Base-by-base conservation (phyloP, 2,797 vertebrate species). In the Semaprochilodus insignis region DNA sequence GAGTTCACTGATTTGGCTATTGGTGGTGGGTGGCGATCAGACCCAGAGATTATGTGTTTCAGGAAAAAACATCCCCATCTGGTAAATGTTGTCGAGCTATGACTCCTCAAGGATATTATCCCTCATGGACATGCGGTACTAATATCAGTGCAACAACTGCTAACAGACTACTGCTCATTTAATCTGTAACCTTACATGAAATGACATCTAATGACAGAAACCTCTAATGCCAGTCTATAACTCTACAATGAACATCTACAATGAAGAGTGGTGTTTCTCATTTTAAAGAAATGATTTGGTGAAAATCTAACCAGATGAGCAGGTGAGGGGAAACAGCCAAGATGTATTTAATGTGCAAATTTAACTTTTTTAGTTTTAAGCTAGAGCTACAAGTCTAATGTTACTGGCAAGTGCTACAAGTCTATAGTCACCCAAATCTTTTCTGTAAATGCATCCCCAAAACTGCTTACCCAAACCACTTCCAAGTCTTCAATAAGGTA, bases 31-130 rank as follows among this genome's bases (percentile, higher is more conserved):
- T 0, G 21, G n/a, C 77, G 34, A 70, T 75, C 67, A 73, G 78
- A 59, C 23, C 25, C n/a, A 27, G 59, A 81, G 14, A 84, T 77
- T 17, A 66, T 84, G 60, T n/a, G 67, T 25, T 66, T 77, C 34
- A 67, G 69, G 15, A 62, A 80, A 0, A 80, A 57, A 65, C 13
- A 55, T 57, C 52, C 19, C 76, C 73, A 76, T 80, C 55, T 57
- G 51, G 44, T 70, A 80, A 48, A 54, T 27, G 65, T 44, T 44
- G 40, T 44, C 40, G 27, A 4, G 51, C 36, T 21, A 55, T 80
- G 57, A 70, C 36, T 51, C 52, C 23, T 55, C 57, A 63, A 23
- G 23, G 25, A 21, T 48, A 75, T 76, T 65, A 65, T 80, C 31
- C 55, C 65, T 69, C 25, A 76, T 31, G 19, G 11, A 13, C 27